Evolutionary conservation across 2,888 invertebrate species (phyloP).

Genomic region (Urechis unicinctus): DNA sequence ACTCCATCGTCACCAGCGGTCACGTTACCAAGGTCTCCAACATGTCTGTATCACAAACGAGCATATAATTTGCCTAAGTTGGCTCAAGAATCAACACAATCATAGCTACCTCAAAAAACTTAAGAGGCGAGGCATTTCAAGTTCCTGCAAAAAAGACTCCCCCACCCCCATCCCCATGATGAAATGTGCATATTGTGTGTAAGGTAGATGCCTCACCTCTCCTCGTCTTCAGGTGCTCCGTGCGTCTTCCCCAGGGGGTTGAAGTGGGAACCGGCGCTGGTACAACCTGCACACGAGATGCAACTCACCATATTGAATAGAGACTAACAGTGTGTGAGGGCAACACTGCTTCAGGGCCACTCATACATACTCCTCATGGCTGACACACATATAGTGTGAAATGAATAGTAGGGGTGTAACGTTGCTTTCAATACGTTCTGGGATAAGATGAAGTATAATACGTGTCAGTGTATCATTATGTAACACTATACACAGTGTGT

Average conservation of each 20-base stretch:
- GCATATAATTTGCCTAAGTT: too few relatives aligned
- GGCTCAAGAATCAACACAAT: too few relatives aligned
- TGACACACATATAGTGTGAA: too few relatives aligned
- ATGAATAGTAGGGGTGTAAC: too few relatives aligned
- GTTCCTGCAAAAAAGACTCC: neutral
- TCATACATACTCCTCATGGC: too few relatives aligned
- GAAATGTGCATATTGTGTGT: neutral
- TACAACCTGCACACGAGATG: conserved; percentile 64
- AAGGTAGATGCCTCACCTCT: conserved; percentile 34
- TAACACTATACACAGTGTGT: too few relatives aligned
- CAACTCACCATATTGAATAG: too few relatives aligned
- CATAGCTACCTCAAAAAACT: neutral
- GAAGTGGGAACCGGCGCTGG: conserved; percentile 90
- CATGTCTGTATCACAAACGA: conserved; percentile 61
- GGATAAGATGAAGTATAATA: too few relatives aligned
- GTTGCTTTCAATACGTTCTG: too few relatives aligned
- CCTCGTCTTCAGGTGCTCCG: conserved; percentile 67
- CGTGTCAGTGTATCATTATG: too few relatives aligned
- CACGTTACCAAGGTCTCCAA: conserved; percentile 75
- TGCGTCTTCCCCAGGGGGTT: conserved; percentile 75
- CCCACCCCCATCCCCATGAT: neutral
- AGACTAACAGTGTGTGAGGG: too few relatives aligned
- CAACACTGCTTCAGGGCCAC: too few relatives aligned
- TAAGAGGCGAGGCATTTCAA: neutral
- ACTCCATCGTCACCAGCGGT: conserved; percentile 31